A percentile compares a stretch with the other conserved stretches of the same genome.
These are phyloP conservation scores for Aspidoscelis tigris DNA, from an alignment of 2,113 vertebrate genomes.

Conservation along the genomic window DNA sequence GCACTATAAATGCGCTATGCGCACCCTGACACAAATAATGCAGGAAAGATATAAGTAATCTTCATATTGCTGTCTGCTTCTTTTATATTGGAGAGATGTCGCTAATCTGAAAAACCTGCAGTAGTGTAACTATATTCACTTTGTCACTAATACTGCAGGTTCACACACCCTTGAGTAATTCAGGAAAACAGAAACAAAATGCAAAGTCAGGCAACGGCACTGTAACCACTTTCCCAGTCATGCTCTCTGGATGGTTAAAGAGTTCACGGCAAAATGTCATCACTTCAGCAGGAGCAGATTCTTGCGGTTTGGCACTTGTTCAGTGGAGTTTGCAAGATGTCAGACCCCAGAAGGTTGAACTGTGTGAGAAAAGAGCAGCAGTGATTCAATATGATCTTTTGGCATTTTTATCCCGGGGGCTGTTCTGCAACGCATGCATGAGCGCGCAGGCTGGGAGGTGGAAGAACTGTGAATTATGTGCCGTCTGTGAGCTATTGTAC, in stretches of 20 bases:
- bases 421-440: rapidly evolving
- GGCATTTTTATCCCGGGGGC: conserved; percentile 38
- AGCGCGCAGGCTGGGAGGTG: conserved; percentile 22
- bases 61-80: neutral
- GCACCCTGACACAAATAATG: no score
- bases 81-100: neutral
- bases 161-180: conserved; percentile 20
- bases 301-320: conserved; percentile 48
- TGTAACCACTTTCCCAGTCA: conserved; percentile 23
- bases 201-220: conserved; percentile 30
- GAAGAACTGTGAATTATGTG: conserved; percentile 19
- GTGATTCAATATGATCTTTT: conserved; percentile 34
- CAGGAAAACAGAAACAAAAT: conserved; percentile 35
- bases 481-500: neutral
- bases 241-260: conserved; percentile 4
- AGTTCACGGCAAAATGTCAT: conserved; percentile 35
- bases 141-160: conserved; percentile 2
- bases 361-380: conserved; percentile 52
- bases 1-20: no score
- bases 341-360: conserved; percentile 46
- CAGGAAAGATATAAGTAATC: neutral
- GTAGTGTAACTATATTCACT: neutral
- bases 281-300: conserved; percentile 44
- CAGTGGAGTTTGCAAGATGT: conserved; percentile 55
- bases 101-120: neutral